phyloP scores from a whole-genome alignment of 2,113 vertebrate species.

The Naja naja region DNA sequence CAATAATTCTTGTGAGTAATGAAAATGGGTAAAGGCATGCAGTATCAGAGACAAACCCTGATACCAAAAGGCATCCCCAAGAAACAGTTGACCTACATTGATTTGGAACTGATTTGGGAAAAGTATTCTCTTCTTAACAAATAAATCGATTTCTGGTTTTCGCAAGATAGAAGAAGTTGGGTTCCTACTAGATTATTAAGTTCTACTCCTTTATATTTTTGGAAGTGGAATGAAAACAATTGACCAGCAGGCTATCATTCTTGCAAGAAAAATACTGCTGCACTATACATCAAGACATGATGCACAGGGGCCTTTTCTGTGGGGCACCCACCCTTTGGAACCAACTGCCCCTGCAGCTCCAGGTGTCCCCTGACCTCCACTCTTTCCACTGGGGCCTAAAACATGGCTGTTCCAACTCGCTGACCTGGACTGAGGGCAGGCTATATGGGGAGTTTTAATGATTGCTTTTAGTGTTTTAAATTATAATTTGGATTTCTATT shows the following conservation, averaged over 20 bases:
- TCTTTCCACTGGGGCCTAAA: too few species aligned
- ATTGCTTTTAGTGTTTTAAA: too few species aligned
- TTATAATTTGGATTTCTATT: too few species aligned
- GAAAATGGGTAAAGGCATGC: neutral
- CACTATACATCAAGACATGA: neutral
- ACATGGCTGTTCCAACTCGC: too few species aligned
- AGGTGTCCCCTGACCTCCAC: too few species aligned
- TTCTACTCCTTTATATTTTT: neutral
- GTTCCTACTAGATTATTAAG: neutral
- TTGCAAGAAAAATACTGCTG: neutral
- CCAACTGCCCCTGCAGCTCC: too few species aligned
- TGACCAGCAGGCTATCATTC: neutral
- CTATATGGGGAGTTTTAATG: too few species aligned
- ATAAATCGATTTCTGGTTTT: neutral
- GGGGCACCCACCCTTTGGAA: too few species aligned
- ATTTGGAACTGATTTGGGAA: neutral
- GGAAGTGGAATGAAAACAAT: neutral
- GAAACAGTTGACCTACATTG: neutral
- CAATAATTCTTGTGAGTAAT: neutral
- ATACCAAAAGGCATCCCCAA: neutral
- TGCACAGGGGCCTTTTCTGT: too few species aligned
- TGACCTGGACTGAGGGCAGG: too few species aligned
- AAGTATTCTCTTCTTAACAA: neutral
- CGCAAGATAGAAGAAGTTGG: neutral
- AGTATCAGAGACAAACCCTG: neutral